Conservation (phyloP, 2,113 vertebrate genomes). For the Dendropsophus ebraccatus region DNA sequence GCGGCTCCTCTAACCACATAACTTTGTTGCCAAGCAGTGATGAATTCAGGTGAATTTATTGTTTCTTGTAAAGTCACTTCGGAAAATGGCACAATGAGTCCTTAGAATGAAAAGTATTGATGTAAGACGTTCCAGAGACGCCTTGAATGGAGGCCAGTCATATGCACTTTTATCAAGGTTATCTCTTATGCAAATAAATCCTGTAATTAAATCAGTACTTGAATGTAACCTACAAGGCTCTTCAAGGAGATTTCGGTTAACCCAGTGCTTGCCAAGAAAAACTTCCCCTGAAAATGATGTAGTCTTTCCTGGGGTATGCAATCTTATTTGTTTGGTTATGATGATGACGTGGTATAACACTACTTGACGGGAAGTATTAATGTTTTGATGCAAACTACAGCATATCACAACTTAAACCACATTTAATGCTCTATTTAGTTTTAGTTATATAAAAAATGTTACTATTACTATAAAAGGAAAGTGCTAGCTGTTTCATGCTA, state of each 20-base stretch:
- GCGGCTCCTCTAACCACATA: not conserved
- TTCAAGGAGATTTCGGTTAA: conserved; percentile 49
- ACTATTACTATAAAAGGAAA: not conserved
- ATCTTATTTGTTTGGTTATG: not conserved
- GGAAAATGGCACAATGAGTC: not conserved
- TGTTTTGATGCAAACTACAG: not conserved
- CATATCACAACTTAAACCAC: no score
- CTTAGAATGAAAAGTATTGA: not conserved
- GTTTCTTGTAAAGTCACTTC: not conserved
- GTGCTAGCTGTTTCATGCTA: no score
- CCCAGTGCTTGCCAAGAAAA: conserved; percentile 25
- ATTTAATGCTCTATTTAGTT: no score
- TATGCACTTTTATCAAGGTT: conserved; percentile 47
- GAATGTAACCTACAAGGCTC: conserved; percentile 39
- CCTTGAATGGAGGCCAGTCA: conserved; percentile 41
- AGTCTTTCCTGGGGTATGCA: not conserved
- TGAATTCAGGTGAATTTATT: conserved; percentile 2
- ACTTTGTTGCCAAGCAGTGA: not conserved
- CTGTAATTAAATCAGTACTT: conserved; percentile 35
- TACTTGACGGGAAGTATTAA: not conserved
- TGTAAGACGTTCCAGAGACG: not conserved
- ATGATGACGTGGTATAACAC: not conserved
- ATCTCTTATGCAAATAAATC: conserved; percentile 51
- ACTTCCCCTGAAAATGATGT: not conserved
- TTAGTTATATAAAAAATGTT: not conserved